Evolutionary conservation across 2,797 vertebrate species (phyloP).

Genomic region (Syncerus caffer): DNA sequence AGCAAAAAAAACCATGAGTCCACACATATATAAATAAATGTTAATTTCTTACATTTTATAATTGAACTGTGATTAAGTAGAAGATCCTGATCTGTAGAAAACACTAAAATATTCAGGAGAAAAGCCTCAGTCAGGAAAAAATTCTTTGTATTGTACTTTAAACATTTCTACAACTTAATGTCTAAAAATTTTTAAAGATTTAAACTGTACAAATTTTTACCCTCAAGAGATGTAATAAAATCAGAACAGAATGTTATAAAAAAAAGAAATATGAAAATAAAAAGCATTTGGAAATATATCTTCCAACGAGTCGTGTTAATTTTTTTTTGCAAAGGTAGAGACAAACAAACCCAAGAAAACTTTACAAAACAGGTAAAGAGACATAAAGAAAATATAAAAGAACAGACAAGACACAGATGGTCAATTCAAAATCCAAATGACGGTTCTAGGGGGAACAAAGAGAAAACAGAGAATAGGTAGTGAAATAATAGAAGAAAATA

Average conservation of each 20-base stretch:
- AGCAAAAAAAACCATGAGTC: background rate
- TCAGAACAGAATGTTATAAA: background rate
- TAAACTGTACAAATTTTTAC: background rate
- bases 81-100: background rate
- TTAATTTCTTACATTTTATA: background rate
- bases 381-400: background rate
- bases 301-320: background rate
- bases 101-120: background rate
- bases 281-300: background rate
- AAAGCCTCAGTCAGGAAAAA: background rate
- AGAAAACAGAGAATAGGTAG: background rate
- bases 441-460: background rate
- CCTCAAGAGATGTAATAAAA: background rate
- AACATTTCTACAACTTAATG: background rate
- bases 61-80: background rate
- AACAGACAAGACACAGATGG: background rate
- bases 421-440: background rate
- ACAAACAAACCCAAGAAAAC: background rate
- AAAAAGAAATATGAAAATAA: background rate
- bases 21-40: background rate
- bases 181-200: background rate
- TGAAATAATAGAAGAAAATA: constrained; percentile 1
- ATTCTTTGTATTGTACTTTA: background rate
- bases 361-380: background rate
- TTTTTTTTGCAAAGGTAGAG: background rate